Evolutionary conservation across 2,888 invertebrate species (phyloP).

Genomic region (Scaptomyza reducta): DNA sequence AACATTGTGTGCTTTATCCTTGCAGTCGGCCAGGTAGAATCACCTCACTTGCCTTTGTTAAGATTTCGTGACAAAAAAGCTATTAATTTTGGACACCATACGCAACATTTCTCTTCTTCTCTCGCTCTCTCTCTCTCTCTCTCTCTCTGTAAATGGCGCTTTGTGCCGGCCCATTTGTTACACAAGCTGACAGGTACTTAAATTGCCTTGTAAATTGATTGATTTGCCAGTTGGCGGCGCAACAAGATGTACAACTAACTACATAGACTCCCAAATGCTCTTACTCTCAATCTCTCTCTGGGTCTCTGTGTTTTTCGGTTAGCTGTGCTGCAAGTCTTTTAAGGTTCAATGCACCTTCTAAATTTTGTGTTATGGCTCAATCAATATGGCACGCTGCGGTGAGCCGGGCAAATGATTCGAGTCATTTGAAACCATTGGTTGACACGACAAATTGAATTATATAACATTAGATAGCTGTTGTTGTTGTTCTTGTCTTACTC

Average conservation of each 20-base stretch:
- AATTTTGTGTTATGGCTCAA: constrained; percentile 38
- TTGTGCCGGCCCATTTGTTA: background rate
- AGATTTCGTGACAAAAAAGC: background rate
- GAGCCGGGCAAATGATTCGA: constrained; percentile 3
- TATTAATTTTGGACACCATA: background rate
- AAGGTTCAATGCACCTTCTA: constrained; percentile 53
- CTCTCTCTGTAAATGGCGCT: too few relatives aligned
- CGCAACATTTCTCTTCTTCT: too few relatives aligned
- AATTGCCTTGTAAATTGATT: background rate
- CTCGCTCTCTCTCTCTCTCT: background rate
- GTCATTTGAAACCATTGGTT: constrained; percentile 19
- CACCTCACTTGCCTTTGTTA: background rate
- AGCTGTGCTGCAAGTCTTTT: background rate
- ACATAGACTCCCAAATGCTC: background rate
- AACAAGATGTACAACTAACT: background rate
- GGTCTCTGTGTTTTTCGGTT: too few relatives aligned
- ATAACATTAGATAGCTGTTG: constrained; percentile 41
- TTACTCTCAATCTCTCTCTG: background rate
- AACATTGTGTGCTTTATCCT: background rate
- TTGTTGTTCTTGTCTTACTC: constrained; percentile 1
- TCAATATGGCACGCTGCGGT: constrained; percentile 16
- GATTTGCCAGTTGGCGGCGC: background rate
- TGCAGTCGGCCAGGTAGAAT: background rate
- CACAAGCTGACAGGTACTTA: background rate
- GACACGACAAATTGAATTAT: constrained; percentile 69